Evolutionary conservation across 1,140 invertebrate genomes (phyloP), one percentile per base, ranked within the genome.

Genomic region (Lasaia peninsularis): DNA sequence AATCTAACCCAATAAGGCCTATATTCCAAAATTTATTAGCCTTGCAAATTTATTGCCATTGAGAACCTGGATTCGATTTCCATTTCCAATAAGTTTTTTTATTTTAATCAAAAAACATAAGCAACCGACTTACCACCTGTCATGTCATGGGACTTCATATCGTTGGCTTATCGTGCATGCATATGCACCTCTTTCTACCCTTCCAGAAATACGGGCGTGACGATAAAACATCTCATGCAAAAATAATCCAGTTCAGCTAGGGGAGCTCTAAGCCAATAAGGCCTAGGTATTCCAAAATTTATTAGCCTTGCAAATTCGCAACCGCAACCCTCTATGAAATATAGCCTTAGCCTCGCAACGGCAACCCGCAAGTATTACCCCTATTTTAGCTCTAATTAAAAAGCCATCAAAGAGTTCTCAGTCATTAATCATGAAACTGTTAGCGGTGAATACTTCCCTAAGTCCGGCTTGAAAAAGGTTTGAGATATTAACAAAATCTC

Each of bases 361-460:
- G 60, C 74, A 69, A 56, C 65, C 60, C 67, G 71, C 63, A 58
- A 69, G 78, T 78, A 78, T 77, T 80, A 85, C 85, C 85, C 84
- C 81, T 75, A 75, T 80, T 88, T 86, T 82, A 85, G 78, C 85
- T 86, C 83, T 88, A 88, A 88, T 88, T 88, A 88, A 88, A 88
- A 88, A 88, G 83, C 85, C 83, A 88, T 88, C 83, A 88, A 88
- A 88, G 85, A 88, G 81, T 88, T 88, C 85, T 85, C 77, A 86
- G 81, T 86, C 85, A 88, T 88, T 88, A 88, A 88, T 88, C 85
- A 88, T 86, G 81, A 80, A 85, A 86, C 85, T 86, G 85, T 88
- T 88, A 88, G 80, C 85, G 77, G 75, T 82, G 81, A 85, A 86
- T 80, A 74, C 81, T 85, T 78, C 71, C 80, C 80, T 75, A 67